Conservation (phyloP, 2,113 vertebrate species). For the Erinaceus europaeus region DNA sequence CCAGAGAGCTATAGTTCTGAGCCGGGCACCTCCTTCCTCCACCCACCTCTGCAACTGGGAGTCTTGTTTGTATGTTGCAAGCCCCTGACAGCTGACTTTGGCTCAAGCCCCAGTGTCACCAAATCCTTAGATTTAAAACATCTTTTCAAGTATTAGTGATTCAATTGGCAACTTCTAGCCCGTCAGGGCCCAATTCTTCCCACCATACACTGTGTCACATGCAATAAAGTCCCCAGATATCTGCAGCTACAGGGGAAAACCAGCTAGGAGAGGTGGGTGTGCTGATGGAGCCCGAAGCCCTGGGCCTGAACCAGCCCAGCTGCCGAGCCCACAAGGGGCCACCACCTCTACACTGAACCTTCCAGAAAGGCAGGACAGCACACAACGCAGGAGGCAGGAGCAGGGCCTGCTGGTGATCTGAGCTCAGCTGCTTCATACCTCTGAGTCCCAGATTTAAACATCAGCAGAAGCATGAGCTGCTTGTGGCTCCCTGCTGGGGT, state of each 20-base stretch:
- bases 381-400: neutral
- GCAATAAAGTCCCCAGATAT: slow-evolving; percentile 42
- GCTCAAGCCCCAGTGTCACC: neutral
- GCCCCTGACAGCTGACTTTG: neutral
- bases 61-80: neutral
- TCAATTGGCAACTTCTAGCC: slow-evolving; percentile 34
- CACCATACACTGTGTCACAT: slow-evolving; percentile 17
- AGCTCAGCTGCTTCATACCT: neutral
- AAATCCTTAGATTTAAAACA: slow-evolving; percentile 17
- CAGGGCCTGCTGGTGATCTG: neutral
- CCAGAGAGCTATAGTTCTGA: neutral
- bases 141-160: slow-evolving; percentile 39
- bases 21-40: neutral
- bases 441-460: neutral
- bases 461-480: neutral
- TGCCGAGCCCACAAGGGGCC: too few species aligned
- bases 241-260: neutral
- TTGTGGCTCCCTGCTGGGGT: neutral
- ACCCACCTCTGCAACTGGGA: neutral
- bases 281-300: too few species aligned
- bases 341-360: too few species aligned
- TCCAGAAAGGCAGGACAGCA: too few species aligned
- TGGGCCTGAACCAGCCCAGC: too few species aligned
- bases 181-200: slow-evolving; percentile 15
- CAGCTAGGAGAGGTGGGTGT: neutral